Base-by-base conservation (phyloP, 2,888 invertebrate species). In the Agriopis leucophaearia region DNA sequence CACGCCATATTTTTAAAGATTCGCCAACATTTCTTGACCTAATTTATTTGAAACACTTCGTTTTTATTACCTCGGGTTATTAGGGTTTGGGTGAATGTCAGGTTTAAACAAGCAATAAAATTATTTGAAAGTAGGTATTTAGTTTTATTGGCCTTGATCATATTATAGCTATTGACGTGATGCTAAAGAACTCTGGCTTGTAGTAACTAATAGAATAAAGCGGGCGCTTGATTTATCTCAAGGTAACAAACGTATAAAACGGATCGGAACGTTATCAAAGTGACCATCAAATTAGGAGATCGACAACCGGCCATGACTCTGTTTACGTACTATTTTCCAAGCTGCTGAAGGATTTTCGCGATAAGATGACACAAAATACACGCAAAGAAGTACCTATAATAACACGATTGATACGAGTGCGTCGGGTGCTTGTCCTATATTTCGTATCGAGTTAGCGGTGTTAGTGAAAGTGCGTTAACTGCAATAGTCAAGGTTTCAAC, bases 271-370 rank as follows among this genome's bases (percentile, higher is more conserved):
- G 89, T 90, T 90, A 89, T 86, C 80, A 77, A 76, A 81, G 78
- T 86, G 91, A 87, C 90, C 88, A 90, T 89, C 89, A 89, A 91
- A 88, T 89, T 89, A 89, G 81, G 91, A 92, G 93, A 92, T 92
- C 93, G 90, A 88, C 87, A 91, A 89, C 91, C 93, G 91, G 78
- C 93, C 93, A 71, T 93, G 93, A 92, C 93, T 92, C 84, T 86
- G 86, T 90, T 91, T 90, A 83, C 84, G 78, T 79, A 80, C 75
- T 78, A 80, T 83, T 78, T 80, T 74, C 66, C 75, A 81, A 81
- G 81, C 83, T 83, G 78, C 78, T 81, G 86, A 90, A 90, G 91
- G 91, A 88, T 90, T 85, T 87, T 78, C 74, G 80, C 80, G 92
- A 92, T 92, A 92, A 90, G 83, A 74, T 87, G 90, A 86, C 88